Evolutionary conservation across 2,113 vertebrate genomes (phyloP).

Genomic region (Polypterus senegalus): DNA sequence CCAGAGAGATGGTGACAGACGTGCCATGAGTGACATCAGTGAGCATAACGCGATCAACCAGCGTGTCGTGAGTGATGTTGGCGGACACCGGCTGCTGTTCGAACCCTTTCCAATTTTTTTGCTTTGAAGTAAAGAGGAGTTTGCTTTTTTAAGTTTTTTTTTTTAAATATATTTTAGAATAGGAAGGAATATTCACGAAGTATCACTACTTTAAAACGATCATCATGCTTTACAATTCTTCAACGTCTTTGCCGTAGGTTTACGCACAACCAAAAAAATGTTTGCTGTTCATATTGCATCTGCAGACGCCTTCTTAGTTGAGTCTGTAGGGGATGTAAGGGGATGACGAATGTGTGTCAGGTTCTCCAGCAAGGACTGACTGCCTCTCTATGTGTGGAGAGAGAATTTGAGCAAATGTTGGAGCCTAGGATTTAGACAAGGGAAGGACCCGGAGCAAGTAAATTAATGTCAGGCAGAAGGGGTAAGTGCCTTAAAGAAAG

Average conservation of each 20-base stretch:
- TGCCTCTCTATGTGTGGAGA: too few species aligned
- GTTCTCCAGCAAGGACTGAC: too few species aligned
- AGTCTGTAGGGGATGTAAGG: too few species aligned
- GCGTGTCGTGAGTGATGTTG: too few species aligned
- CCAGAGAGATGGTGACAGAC: too few species aligned
- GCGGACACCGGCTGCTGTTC: too few species aligned
- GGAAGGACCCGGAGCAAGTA: slow-evolving; percentile 14
- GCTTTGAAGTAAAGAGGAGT: slow-evolving; percentile 3
- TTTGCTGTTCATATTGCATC: background rate
- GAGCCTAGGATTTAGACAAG: slow-evolving; percentile 7
- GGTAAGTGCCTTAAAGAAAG: background rate
- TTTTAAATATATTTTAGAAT: background rate
- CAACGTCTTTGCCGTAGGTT: background rate
- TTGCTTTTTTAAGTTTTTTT: background rate
- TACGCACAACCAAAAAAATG: background rate
- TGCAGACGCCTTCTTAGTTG: background rate
- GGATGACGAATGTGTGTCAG: too few species aligned
- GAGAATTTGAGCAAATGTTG: background rate
- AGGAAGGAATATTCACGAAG: background rate
- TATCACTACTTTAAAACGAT: background rate
- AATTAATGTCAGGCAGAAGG: background rate
- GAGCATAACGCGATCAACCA: too few species aligned
- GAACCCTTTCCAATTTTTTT: background rate
- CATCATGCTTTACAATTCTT: background rate
- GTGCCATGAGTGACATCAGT: too few species aligned